Evolutionary conservation across 2,888 invertebrate species (phyloP), one percentile per base, ranked within the genome.

Genomic region (Mantis religiosa): DNA sequence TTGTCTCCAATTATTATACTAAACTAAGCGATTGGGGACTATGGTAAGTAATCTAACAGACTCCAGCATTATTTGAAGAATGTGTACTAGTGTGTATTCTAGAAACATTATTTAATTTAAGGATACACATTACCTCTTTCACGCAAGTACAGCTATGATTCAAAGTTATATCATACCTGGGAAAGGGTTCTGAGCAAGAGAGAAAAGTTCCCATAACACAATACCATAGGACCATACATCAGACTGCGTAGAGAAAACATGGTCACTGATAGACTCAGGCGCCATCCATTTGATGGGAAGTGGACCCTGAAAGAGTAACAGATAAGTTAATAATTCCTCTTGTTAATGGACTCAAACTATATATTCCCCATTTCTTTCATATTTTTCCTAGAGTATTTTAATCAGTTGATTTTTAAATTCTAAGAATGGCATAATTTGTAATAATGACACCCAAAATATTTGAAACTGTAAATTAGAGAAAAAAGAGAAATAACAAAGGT

Each of bases 271-370:
- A 1, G 98, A 98, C 93, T 99, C 99, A 89, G 98, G 95, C 0
- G 99, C 98, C 95, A 99, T 95, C 99, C 99, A 99, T 93, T 98
- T 99, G 25, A 99, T 96, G 28, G 99, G 99, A 15, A 99, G 93
- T 0, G 96, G 96, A 84, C 96, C 96, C 96, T 96, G 9, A 93
- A 93, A 90, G 90, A 88, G 90, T 90, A 90, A 28, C 83, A 0
- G 3, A 15, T 25, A 7, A 20, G 15, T 28, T 41, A 41, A 47
- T 25, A 7, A 30, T 3, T 84, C 27, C 84, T 34, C 27, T 84
- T 28, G 14, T 28, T 14, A 28, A 41, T 27, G 34, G 54, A 2
- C 85, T 34, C 15, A 1, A 7, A n/a, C 34, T 47, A 15, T 27
- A 28, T 1, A 20, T 71, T 71, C 3, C 3, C 9, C 54, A 71